Evolutionary conservation across 1,140 invertebrate species (phyloP).

Genomic region (Phocides pigmalion): DNA sequence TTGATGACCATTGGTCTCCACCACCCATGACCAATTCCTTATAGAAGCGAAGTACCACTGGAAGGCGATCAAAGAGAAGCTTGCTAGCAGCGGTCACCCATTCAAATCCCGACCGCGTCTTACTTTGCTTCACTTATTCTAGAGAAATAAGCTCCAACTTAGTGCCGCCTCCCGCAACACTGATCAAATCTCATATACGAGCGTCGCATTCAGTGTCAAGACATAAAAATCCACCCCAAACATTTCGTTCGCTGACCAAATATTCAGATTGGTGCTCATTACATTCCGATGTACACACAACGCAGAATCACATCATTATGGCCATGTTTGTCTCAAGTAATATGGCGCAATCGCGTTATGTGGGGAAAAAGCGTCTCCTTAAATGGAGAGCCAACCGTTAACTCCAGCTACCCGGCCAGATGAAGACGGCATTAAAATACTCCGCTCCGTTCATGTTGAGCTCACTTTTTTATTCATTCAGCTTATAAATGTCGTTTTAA

Average conservation of each 20-base stretch:
- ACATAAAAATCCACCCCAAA: not conserved
- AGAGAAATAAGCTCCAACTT: too few species aligned
- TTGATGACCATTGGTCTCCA: too few species aligned
- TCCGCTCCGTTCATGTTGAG: not conserved
- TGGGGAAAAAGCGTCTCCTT: constrained; percentile 8
- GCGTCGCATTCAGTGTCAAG: too few species aligned
- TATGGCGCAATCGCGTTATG: constrained; percentile 22
- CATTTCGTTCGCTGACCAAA: constrained; percentile 11
- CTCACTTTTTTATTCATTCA: constrained; percentile 10
- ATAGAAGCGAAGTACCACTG: too few species aligned
- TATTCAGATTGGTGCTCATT: constrained; percentile 21
- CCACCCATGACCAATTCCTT: too few species aligned
- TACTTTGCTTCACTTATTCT: too few species aligned
- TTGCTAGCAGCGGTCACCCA: too few species aligned
- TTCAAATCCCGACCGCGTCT: too few species aligned
- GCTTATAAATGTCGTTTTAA: constrained; percentile 22
- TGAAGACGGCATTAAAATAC: constrained; percentile 15
- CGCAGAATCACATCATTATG: constrained; percentile 25
- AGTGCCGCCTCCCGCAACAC: too few species aligned
- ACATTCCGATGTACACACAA: constrained; percentile 6
- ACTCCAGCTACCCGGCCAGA: constrained; percentile 5
- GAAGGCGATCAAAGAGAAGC: not conserved
- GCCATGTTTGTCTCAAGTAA: constrained; percentile 19
- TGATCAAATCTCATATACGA: too few species aligned
- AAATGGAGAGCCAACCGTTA: constrained; percentile 20